Percentiles rank a stretch among this genome's conserved stretches.
Evolutionary conservation across 2,797 vertebrate species (phyloP).

Genomic region (Poeciliopsis turneri): DNA sequence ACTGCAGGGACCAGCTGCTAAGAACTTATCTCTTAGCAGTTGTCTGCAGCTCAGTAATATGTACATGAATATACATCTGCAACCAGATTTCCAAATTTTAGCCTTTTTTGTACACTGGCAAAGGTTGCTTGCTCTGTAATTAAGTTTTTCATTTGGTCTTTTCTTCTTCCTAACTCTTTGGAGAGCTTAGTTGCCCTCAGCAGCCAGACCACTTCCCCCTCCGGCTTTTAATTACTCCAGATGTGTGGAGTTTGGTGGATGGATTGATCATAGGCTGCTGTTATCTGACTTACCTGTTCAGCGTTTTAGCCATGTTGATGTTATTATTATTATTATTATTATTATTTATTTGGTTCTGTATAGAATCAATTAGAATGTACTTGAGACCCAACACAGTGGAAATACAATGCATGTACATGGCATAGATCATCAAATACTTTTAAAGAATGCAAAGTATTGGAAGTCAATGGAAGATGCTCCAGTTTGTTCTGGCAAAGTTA

Average conservation of each 20-base stretch:
- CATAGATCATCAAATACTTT: neutral
- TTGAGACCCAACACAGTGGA: neutral
- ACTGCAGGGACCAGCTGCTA: slow-evolving; percentile 80
- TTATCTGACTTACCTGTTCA: neutral
- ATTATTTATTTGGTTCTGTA: neutral
- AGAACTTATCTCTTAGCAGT: slow-evolving; percentile 61
- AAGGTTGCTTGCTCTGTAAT: neutral
- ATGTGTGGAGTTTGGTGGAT: slow-evolving; percentile 88
- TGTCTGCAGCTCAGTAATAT: slow-evolving; percentile 49
- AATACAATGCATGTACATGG: neutral
- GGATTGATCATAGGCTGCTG: slow-evolving; percentile 90
- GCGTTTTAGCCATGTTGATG: neutral
- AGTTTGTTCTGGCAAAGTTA: neutral
- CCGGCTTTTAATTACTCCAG: slow-evolving; percentile 87
- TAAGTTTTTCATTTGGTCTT: neutral
- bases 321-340: no score
- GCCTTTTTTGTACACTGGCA: neutral
- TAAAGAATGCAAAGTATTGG: neutral
- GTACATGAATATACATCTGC: slow-evolving; percentile 32
- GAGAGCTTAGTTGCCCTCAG: slow-evolving; percentile 78
- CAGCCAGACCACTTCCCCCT: slow-evolving; percentile 79
- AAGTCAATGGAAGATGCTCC: neutral
- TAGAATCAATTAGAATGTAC: neutral
- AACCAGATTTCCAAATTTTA: neutral
- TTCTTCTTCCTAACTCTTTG: slow-evolving; percentile 39